phyloP scores from a whole-genome alignment of 64 coral and sea anemone species.

The Catalaphyllia jardinei region DNA sequence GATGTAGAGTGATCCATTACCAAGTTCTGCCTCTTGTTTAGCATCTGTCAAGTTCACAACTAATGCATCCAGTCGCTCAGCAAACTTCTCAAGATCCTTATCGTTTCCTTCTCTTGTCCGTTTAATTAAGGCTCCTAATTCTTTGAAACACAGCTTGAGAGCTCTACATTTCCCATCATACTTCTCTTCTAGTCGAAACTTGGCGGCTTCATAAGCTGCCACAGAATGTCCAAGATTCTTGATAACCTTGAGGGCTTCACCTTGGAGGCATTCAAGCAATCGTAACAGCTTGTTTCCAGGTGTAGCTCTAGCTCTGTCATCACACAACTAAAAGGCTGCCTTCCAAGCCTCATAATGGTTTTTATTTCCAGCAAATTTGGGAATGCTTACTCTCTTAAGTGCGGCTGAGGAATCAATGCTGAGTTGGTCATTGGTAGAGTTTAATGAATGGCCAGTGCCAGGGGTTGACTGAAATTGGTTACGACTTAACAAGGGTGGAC shows the following conservation, averaged over 20 bases:
- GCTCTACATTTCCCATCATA: slow-evolving; percentile 56
- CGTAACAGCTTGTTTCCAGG: slow-evolving; percentile 17
- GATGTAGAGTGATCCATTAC: slow-evolving; percentile 51
- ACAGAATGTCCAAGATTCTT: slow-evolving; percentile 52
- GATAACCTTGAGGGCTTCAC: slow-evolving; percentile 19
- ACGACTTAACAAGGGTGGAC: background rate
- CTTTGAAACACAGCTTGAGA: slow-evolving; percentile 28
- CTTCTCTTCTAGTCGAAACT: slow-evolving; percentile 19
- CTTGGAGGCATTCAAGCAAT: slow-evolving; percentile 24
- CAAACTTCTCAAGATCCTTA: slow-evolving; percentile 54
- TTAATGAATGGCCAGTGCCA: background rate
- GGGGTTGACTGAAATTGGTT: background rate
- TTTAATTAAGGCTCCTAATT: slow-evolving; percentile 53
- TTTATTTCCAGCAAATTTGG: slow-evolving; percentile 9
- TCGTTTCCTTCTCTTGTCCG: slow-evolving; percentile 41
- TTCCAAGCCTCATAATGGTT: slow-evolving; percentile 13
- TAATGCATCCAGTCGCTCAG: slow-evolving; percentile 54
- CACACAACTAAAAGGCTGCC: slow-evolving; percentile 5
- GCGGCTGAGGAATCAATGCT: slow-evolving; percentile 10
- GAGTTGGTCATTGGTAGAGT: background rate
- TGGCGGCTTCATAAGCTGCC: slow-evolving; percentile 50
- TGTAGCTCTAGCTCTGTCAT: background rate
- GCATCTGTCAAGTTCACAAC: slow-evolving; percentile 66
- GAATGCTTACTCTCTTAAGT: slow-evolving; percentile 1
- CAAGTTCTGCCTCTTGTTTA: slow-evolving; percentile 45